Conservation (phyloP, 2,113 vertebrate species). For the Dasyornis broadbenti region DNA sequence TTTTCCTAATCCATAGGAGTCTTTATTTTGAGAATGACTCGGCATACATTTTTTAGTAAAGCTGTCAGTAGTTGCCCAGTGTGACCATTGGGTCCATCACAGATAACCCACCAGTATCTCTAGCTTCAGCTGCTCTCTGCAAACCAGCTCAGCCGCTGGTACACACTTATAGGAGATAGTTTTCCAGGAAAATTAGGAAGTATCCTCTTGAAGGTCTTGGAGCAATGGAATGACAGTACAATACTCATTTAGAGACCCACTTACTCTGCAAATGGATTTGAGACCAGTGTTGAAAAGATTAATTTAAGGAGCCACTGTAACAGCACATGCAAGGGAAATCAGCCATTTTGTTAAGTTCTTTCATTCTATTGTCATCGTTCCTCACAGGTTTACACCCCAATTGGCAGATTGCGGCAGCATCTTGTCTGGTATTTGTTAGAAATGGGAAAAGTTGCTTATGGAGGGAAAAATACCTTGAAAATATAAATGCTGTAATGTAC, state of each 20-base stretch:
- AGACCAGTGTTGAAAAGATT: neutral
- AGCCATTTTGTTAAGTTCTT: neutral
- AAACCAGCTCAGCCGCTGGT: neutral
- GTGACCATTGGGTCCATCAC: neutral
- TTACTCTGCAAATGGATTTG: neutral
- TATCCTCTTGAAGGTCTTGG: neutral
- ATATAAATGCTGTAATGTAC: neutral
- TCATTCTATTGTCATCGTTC: neutral
- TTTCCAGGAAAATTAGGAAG: neutral
- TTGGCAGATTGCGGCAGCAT: rapidly evolving
- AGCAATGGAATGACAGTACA: neutral
- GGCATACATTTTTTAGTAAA: neutral
- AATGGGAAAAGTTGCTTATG: neutral
- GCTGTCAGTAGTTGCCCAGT: neutral
- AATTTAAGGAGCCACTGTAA: neutral
- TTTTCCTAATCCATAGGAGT: neutral
- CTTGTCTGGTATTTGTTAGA: neutral
- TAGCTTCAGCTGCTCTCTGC: neutral
- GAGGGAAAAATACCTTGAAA: neutral
- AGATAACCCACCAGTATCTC: neutral
- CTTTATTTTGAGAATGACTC: neutral
- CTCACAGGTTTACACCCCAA: rapidly evolving
- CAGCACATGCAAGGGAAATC: rapidly evolving
- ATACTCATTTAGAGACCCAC: rapidly evolving
- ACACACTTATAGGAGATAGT: neutral